Evolutionary conservation across 2,888 invertebrate species (phyloP), one percentile per base, ranked within the genome.

Genomic region (Lacanobia oleracea): DNA sequence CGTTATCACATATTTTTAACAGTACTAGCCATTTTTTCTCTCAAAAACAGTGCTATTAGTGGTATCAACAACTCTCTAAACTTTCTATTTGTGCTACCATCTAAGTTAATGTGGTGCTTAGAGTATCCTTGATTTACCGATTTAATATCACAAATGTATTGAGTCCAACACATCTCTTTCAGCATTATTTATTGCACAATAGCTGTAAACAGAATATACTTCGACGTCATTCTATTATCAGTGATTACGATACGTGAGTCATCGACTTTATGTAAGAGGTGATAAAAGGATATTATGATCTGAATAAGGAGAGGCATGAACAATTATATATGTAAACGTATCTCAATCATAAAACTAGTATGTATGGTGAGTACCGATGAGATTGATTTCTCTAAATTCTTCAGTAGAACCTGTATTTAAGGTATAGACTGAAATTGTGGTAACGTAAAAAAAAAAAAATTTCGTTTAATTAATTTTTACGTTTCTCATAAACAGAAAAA

Each of bases 81-180:
- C 40, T 79, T 82, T 77, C 77, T 83, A 79, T 85, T 77, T 72
- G 68, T 77, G 63, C 59, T 72, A 48, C 64, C 61, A 78, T 83
- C 84, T 81, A 84, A 87, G 82, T 89, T 90, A 88, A 88, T 87
- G 84, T 84, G 85, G 83, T 89, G 87, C 88, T 91, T 87, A 89
- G 85, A 87, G 85, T 86, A 81, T 81, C 77, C 86, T 85, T 90
- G 90, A 91, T 90, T 90, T 91, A 91, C 86, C 77, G 88, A 79
- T 87, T 88, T 89, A 91, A 91, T 92, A 90, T 89, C 86, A 86
- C 87, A 89, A 91, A 90, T 91, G 89, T 90, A 91, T 90, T 88
- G 89, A 90, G 86, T 87, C 76, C 67, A 72, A 73, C 77, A 21
- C 77, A 81, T 83, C 60, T 61, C 56, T 45, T 50, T 66, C 16